These are phyloP conservation scores for Tinamus guttatus DNA, from an alignment of 2,113 vertebrate genomes.

Conservation along the genomic window DNA sequence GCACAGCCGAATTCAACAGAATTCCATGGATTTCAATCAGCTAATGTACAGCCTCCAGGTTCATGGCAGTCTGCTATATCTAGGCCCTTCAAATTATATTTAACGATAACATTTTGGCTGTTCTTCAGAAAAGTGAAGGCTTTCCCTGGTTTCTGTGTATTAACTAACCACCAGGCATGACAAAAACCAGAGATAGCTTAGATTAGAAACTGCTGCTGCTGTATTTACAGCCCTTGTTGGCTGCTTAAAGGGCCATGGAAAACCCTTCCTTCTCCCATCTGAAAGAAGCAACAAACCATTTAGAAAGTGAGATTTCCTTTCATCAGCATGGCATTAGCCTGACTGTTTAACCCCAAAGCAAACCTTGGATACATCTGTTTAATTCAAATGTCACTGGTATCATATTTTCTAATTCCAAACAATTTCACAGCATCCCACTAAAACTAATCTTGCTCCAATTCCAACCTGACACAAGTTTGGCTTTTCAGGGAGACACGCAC, in stretches of 20 bases:
- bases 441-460: not conserved
- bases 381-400: not conserved
- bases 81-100: not conserved
- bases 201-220: not conserved
- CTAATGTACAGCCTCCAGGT: not conserved
- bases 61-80: not conserved
- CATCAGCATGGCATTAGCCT: not conserved
- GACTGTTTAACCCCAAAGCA: not conserved
- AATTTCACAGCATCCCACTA: not conserved
- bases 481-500: not conserved
- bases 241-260: not conserved
- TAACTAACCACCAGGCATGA: not conserved
- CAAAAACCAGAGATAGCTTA: not conserved
- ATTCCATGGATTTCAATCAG: not conserved
- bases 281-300: not conserved
- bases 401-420: not conserved
- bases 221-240: not conserved
- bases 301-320: rapidly evolving
- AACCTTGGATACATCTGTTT: not conserved
- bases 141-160: not conserved
- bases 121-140: not conserved
- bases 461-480: not conserved
- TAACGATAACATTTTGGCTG: not conserved
- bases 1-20: not conserved
- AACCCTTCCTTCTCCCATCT: not conserved